Evolutionary conservation across 2,797 vertebrate genomes (phyloP).

Genomic region (Pseudocheirus occidentalis): DNA sequence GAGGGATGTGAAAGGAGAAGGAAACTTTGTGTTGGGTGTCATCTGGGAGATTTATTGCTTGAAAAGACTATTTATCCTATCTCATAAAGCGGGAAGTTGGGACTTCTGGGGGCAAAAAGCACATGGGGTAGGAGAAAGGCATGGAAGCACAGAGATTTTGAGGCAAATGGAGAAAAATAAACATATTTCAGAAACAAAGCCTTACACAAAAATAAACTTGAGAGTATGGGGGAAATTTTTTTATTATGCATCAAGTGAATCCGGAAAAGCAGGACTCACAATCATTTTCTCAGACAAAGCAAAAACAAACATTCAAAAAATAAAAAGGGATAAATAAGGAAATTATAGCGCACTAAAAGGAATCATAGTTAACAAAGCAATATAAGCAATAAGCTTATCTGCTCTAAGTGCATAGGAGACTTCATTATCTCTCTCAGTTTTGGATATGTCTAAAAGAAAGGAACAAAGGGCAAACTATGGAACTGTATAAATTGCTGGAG

Average conservation of each 20-base stretch:
- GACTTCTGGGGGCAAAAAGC: background rate
- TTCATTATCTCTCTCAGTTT: background rate
- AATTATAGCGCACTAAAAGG: background rate
- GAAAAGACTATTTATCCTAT: background rate
- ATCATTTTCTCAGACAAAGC: background rate
- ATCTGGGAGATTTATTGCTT: background rate
- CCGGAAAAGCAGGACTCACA: background rate
- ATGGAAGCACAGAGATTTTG: background rate
- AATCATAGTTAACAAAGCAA: background rate
- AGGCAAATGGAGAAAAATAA: background rate
- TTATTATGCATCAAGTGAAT: background rate
- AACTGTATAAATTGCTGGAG: background rate
- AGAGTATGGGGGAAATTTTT: background rate
- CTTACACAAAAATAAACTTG: background rate
- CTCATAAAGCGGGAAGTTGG: background rate
- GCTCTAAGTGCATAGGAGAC: background rate
- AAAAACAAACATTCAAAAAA: background rate
- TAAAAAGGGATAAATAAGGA: background rate
- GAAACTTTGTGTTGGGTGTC: background rate
- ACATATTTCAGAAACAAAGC: background rate
- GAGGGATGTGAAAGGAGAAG: background rate
- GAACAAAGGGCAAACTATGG: background rate
- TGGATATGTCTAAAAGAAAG: background rate
- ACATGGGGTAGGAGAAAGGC: background rate
- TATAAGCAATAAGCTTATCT: background rate